Evolutionary conservation across 2,888 invertebrate genomes (phyloP), one percentile per base, ranked within the genome.

Genomic region (Lumbricus terrestris): DNA sequence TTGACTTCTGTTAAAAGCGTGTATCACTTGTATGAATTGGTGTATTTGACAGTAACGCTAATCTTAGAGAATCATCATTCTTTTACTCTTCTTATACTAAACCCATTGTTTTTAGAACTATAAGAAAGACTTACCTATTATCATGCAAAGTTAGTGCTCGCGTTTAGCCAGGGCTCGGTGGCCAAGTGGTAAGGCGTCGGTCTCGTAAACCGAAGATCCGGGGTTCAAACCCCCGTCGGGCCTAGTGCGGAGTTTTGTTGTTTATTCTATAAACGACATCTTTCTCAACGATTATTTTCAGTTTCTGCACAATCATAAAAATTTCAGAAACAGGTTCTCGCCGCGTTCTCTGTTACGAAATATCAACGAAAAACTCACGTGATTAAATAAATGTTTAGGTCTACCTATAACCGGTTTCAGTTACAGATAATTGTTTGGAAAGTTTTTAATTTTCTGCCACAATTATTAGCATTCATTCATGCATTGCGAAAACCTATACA

Each of bases 181-280:
- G 85, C 85, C 85, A 85, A 85, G 85, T 85, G 85, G 85, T 85
- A 85, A 85, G 85, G 85, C 85, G 85, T 85, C 85, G 85, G 85
- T 85, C 85, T 85, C 85, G 85, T 85, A 85, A 85, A 85, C 85
- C 85, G 85, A 85, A 85, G 85, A 85, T 85, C 85, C 85, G 85
- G 85, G 85, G 85, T 85, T 85, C 85, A 85, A 85, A 85, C 85
- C 85, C 85, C 85, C 85, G 85, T 85, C 85, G 85, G 85, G 85
- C 85, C 85, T 85, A 35, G 34, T 13, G 34, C 8, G 8, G 34
- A 20, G 11, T 37, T 35, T 85, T 37, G 35, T 11, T n/a, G n/a
- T 34, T 85, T 47, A 47, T 47, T 47, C 20, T 20, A 23, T 85
- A 16, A 85, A 35, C 85, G n/a, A n/a, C 1, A 18, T 35, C 35